Evolutionary conservation across 1,140 invertebrate genomes (phyloP), one percentile per base, ranked within the genome.

Genomic region (Triops cancriformis): DNA sequence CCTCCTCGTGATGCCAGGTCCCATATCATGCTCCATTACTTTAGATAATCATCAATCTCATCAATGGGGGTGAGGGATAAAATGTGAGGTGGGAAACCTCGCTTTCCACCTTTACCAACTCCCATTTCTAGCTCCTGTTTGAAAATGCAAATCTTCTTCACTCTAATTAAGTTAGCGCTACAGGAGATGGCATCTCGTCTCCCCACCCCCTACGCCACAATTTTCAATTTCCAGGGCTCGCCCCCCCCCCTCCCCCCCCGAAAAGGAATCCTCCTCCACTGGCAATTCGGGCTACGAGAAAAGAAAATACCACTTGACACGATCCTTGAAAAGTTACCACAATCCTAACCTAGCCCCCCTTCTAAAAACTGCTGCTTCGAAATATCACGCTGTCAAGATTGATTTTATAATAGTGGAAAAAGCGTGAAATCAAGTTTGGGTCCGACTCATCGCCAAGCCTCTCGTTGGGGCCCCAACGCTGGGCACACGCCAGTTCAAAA

Each of bases 161-260:
- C 51, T 64, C 51, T 64, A 64, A 64, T 64, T 64, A 64, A 64
- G 51, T 64, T 64, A 64, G 51, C n/a, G 51, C 51, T 64, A 64
- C 51, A 64, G 51, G 51, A 64, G 51, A 64, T 64, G 51, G 18
- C 51, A 64, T 64, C 51, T 64, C 51, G n/a, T 18, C 10, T 64
- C 51, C 18, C 51, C n/a, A n/a, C n/a, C 31, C 31, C 51, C 51
- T 14, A 64, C 23, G 23, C 51, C 51, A 64, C 51, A 64, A 64
- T 64, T 64, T 64, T 64, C 51, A 64, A 64, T 64, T 64, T 64
- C 10, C 51, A 64, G 6, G 10, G 51, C 51, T 64, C 51, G 14
- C 18, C n/a, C 14, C n/a, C n/a, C n/a, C n/a, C n/a, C n/a, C n/a
- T n/a, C n/a, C n/a, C n/a, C n/a, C n/a, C n/a, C 51, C 10, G 14